Conservation (phyloP, 2,888 invertebrate species). For the Danaus chrysippus region DNA sequence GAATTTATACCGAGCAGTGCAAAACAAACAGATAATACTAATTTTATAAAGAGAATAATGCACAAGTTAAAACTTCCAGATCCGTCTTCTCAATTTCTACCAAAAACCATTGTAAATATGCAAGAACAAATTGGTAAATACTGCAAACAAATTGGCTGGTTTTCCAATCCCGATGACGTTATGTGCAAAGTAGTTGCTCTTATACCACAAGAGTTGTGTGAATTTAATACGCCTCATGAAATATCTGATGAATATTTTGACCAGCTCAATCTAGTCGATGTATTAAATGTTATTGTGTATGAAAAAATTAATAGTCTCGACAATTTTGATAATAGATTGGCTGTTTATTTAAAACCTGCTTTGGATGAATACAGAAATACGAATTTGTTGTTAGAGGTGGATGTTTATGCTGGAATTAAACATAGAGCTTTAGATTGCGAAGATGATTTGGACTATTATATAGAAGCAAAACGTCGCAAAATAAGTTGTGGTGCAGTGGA, state of each 20-base stretch:
- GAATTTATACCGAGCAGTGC: slow-evolving; percentile 83
- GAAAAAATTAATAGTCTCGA: slow-evolving; percentile 75
- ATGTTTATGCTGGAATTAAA: slow-evolving; percentile 53
- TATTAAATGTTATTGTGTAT: slow-evolving; percentile 75
- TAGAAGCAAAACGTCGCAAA: slow-evolving; percentile 66
- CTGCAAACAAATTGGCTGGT: slow-evolving; percentile 71
- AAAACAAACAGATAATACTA: slow-evolving; percentile 72
- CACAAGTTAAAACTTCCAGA: slow-evolving; percentile 76
- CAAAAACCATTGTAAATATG: slow-evolving; percentile 58
- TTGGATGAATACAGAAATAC: slow-evolving; percentile 73
- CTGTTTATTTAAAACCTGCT: slow-evolving; percentile 78
- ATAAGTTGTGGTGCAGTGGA: slow-evolving; percentile 57
- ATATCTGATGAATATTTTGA: slow-evolving; percentile 61
- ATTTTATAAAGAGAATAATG: slow-evolving; percentile 73
- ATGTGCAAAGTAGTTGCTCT: slow-evolving; percentile 72
- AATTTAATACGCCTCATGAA: slow-evolving; percentile 53
- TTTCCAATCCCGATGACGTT: slow-evolving; percentile 66
- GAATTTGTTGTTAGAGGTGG: slow-evolving; percentile 79
- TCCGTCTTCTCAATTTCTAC: slow-evolving; percentile 65
- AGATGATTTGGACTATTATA: slow-evolving; percentile 59
- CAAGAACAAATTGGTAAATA: slow-evolving; percentile 71
- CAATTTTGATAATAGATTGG: slow-evolving; percentile 67
- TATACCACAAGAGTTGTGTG: slow-evolving; percentile 59
- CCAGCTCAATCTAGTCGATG: slow-evolving; percentile 72
- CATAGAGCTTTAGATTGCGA: slow-evolving; percentile 58